Evolutionary conservation across 2,888 invertebrate genomes (phyloP), one percentile per base, ranked within the genome.

Genomic region (Leptarthrus brevirostris): DNA sequence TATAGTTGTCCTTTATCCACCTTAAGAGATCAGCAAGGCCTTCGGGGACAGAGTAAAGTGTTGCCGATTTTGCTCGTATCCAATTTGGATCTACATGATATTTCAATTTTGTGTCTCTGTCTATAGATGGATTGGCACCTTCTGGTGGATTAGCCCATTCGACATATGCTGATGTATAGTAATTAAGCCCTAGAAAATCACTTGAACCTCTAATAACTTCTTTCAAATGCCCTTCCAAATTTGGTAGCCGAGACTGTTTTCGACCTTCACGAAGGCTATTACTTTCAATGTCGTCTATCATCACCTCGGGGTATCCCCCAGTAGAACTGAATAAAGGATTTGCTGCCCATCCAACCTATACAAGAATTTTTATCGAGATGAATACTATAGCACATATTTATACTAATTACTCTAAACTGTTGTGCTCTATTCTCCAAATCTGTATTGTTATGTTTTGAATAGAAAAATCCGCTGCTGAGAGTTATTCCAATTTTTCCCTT

Each of bases 81-180:
- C 83, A 83, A 8, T 75, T 77, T 3, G 77, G 70, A 77, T 82
- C 80, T 0, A 78, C 12, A 22, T 56, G 54, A 22, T 72, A 74
- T 22, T 79, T 78, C n/a, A 81, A 73, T 44, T 77, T 75, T 1
- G 79, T 77, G 79, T 90, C 90, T 54, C 88, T 86, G 64, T 85
- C 84, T 73, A 86, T 87, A 0, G 89, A 89, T 0, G 89, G 88
- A 16, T 52, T 77, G 64, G 84, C 80, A 40, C 81, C 83, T 12
- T 52, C 52, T 5, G 79, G 78, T 3, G 77, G 69, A 24, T 74
- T 14, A 0, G 79, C 76, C 14, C 77, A 76, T 64, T 80, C 77
- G 2, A 79, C 79, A 72, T 58, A 76, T 1, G 80, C 77, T 2
- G 82, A 80, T 6, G 81, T 78, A 16, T 83, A 83, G 70, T 82